Evolutionary conservation across 2,113 vertebrate genomes (phyloP), one percentile per base, ranked within the genome.

Genomic region (Machaerirhynchus nigripectus): DNA sequence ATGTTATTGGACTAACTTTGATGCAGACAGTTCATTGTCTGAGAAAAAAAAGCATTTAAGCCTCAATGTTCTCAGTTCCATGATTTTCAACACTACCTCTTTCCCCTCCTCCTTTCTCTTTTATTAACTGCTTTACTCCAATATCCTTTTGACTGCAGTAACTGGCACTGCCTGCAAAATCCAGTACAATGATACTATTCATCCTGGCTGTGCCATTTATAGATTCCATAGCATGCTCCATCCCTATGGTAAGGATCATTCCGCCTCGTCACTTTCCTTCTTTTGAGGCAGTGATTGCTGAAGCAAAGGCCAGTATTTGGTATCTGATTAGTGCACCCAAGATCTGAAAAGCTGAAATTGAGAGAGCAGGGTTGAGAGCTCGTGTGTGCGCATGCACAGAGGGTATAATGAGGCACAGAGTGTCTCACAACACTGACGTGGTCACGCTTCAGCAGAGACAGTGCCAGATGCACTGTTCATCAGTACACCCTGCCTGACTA

Each of bases 231-330:
- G 79, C 68, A 84, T 75, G 57, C 55, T 65, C 33, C 74, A 89
- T 95, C 89, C 73, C 93, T 91, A 94, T 90, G 90, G 92, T 97
- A 97, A 97, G 93, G 94, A 97, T 96, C 90, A 97, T 96, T 95
- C 96, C 84, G 81, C 96, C 91, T 95, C 39, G 28, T 46, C 92
- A 93, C 65, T 96, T 97, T 79, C 68, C 73, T 77, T 50, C 90
- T 91, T 96, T 96, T 97, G 94, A 95, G 90, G 68, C 84, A 90
- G 60, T 69, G 85, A 91, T 91, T 95, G 80, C 65, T 80, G 92
- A 94, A 97, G 95, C 95, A 95, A 93, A 97, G 93, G 87, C 64
- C 82, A 93, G 7, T 95, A 55, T 93, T 82, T 78, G 63, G 93
- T 84, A 93, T 93, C 84, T 81, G 93, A 88, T 94, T 91, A 93